Percentiles rank a stretch among this genome's conserved stretches.
phyloP scores from a whole-genome alignment of 2,888 invertebrate genomes.

The Lithophane semibrunnea region DNA sequence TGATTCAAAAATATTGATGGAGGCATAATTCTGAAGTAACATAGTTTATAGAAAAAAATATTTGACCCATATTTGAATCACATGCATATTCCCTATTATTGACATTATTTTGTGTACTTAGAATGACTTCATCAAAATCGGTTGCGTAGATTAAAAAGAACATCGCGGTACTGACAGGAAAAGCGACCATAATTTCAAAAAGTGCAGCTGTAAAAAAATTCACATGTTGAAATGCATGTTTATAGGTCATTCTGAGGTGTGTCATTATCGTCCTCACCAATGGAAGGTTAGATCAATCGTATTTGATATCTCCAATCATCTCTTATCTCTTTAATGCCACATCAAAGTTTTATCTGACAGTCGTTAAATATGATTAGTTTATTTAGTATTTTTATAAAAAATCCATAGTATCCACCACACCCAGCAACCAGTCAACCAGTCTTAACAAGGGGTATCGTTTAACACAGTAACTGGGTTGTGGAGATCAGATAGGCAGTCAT shows the following conservation, averaged over 20 bases:
- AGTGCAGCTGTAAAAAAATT: neutral
- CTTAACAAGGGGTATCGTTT: no score
- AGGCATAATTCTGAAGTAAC: no score
- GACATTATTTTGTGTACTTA: neutral
- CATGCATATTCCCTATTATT: no score
- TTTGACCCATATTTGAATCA: no score
- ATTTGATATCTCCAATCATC: neutral
- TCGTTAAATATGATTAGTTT: neutral
- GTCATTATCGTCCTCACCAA: neutral
- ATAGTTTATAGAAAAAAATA: no score
- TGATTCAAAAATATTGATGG: no score
- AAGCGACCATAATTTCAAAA: neutral
- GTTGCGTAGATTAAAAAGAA: neutral
- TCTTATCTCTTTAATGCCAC: neutral
- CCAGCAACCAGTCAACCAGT: no score
- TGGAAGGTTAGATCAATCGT: neutral
- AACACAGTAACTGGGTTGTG: no score
- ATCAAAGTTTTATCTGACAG: neutral
- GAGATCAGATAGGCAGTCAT: no score
- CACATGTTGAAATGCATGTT: neutral
- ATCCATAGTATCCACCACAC: no score
- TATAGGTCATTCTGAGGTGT: neutral
- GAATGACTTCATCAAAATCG: neutral
- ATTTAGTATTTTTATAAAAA: neutral
- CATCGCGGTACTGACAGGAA: neutral